Base-by-base conservation (phyloP, 2,797 vertebrate genomes). In the Takifugu ocellatus region DNA sequence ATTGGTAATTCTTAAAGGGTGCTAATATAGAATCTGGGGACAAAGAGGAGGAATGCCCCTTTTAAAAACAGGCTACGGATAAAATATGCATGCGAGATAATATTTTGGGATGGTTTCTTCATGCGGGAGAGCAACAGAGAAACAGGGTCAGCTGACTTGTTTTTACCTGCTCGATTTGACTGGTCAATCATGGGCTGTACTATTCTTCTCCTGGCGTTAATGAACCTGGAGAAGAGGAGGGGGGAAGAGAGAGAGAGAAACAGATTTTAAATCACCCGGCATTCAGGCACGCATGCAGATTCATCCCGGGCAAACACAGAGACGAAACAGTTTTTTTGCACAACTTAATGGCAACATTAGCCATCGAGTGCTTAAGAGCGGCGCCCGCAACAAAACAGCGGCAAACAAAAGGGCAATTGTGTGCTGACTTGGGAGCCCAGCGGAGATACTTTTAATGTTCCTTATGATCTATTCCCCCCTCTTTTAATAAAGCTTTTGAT, bases 161-260 rank as follows among this genome's bases (percentile, higher is more conserved):
- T 87, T 93, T 98, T 95, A 96, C 97, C 97, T 98, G 97, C 97
- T 98, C 97, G 95, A 94, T 99, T 99, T 85, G 97, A 99, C 94
- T 99, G 97, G 93, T 99, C 97, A 81, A 99, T 99, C 97, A 99
- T 99, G 88, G 97, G 97, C 92, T 99, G 97, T 90, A 99, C 97
- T 98, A 99, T 99, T 94, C 97, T 97, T 96, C 97, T 98, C 87
- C 97, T 95, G 93, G 97, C 97, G 58, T 99, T 99, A 92, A 99
- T 99, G 91, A 99, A 99, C 97, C 97, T 99, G 93, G 74, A 89
- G 92, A 59, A 91, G 85, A 92, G 83, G 75, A 84, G 39, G 33
- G 43, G 51, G 29, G 51, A 11, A 75, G 75, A 58, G 49, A 55
- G 44, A 73, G 59, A 66, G 54, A 78, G 63, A 90, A 86, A 87